These are phyloP conservation scores for Cephus cinctus DNA, from an alignment of 1,140 invertebrate genomes.

Conservation along the genomic window DNA sequence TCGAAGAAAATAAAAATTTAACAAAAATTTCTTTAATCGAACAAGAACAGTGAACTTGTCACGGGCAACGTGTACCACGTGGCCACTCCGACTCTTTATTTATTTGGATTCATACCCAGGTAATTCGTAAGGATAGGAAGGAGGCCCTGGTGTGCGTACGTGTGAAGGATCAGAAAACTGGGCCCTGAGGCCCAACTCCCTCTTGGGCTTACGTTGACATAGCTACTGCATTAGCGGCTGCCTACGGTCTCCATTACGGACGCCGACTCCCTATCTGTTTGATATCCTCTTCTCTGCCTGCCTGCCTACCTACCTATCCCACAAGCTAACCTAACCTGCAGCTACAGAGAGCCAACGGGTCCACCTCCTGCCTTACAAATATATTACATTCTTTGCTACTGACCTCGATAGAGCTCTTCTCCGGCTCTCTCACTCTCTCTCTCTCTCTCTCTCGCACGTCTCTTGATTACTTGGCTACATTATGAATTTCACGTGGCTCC, in stretches of 20 bases:
- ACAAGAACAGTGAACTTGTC: no score
- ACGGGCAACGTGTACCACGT: no score
- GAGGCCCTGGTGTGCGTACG: not conserved
- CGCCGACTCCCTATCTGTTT: conserved; percentile 15
- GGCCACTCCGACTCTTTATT: no score
- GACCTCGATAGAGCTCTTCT: no score
- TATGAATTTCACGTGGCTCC: no score
- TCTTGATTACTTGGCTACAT: no score
- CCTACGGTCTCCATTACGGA: conserved; percentile 26
- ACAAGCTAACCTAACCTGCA: conserved; percentile 11
- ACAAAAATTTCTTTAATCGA: conserved; percentile 8
- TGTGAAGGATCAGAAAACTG: not conserved
- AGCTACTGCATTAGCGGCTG: conserved; percentile 31
- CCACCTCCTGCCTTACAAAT: conserved; percentile 37
- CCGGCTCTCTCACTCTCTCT: no score
- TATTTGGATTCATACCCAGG: no score
- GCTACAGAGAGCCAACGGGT: conserved; percentile 26
- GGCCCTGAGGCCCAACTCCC: no score
- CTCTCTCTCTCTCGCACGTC: no score
- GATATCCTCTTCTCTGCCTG: conserved; percentile 16
- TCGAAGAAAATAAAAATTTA: conserved; percentile 4
- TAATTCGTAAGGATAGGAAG: no score
- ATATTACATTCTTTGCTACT: conserved; percentile 41
- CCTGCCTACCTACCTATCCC: conserved; percentile 7
- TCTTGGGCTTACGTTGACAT: no score